Percentiles rank a stretch among this genome's conserved stretches.
phyloP scores from a whole-genome alignment of 1,140 invertebrate species.

The Andrena cerasifolii region DNA sequence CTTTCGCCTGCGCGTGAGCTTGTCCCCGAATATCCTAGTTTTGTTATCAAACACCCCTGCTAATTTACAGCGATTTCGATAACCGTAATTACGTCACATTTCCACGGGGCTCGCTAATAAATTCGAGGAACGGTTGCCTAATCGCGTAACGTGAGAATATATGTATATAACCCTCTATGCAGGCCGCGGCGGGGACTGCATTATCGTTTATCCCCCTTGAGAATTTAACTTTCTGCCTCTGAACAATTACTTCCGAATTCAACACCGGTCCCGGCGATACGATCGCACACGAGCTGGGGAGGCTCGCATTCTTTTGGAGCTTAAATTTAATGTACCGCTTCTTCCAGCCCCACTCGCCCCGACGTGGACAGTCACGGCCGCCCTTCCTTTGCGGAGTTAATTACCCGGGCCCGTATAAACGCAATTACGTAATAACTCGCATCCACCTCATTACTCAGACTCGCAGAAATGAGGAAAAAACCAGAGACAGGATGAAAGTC shows the following conservation, averaged over 20 bases:
- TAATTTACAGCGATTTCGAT: constrained; percentile 10
- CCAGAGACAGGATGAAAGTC: background rate
- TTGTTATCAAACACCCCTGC: too few species aligned
- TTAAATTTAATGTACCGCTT: constrained; percentile 42
- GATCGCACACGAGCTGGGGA: background rate
- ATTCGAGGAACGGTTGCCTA: background rate
- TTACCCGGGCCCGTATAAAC: constrained; percentile 49
- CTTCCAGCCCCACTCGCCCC: background rate
- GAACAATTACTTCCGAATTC: constrained; percentile 30
- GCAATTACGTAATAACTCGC: constrained; percentile 58
- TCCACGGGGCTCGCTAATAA: background rate
- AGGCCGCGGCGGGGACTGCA: background rate
- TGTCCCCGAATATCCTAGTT: too few species aligned
- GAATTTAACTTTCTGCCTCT: constrained; percentile 20
- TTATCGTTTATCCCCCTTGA: constrained; percentile 1
- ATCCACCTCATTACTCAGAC: constrained; percentile 56
- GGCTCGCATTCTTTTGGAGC: constrained; percentile 23
- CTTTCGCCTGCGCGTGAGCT: too few species aligned
- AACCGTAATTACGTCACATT: constrained; percentile 6
- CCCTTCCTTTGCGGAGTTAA: constrained; percentile 55
- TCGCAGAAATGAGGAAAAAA: constrained; percentile 21
- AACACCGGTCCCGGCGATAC: constrained; percentile 4
- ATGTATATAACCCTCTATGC: background rate
- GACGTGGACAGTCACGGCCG: background rate
- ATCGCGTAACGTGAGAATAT: constrained; percentile 16